These are phyloP conservation scores for Phenganax subtilis DNA, from an alignment of 92 coral and sea anemone species.

Conservation along the genomic window DNA sequence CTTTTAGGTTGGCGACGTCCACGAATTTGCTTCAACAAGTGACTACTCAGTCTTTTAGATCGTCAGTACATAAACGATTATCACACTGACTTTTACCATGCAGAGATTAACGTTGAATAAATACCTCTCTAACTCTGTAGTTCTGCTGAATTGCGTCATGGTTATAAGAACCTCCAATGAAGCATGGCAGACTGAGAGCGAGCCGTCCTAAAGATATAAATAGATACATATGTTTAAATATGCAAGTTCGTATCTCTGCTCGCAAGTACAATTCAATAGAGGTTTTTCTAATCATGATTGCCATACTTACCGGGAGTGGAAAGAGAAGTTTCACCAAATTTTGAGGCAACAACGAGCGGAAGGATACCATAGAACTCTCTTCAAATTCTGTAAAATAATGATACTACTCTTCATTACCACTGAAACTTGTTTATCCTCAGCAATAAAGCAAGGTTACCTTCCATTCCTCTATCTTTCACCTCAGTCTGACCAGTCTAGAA, in stretches of 20 bases:
- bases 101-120: background rate
- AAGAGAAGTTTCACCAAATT: constrained; percentile 24
- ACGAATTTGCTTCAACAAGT: too few relatives aligned
- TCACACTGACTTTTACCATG: too few relatives aligned
- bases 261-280: background rate
- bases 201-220: constrained; percentile 47
- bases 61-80: too few relatives aligned
- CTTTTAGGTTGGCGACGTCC: background rate
- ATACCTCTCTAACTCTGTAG: constrained; percentile 54
- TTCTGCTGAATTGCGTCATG: constrained; percentile 58
- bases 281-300: background rate
- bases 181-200: constrained; percentile 55
- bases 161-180: constrained; percentile 64
- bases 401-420: background rate
- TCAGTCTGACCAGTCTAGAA: background rate
- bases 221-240: background rate
- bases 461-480: background rate
- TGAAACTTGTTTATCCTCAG: background rate
- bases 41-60: too few relatives aligned
- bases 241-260: background rate
- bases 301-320: constrained; percentile 15
- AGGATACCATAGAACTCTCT: constrained; percentile 23
- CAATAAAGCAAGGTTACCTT: background rate
- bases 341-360: constrained; percentile 16
- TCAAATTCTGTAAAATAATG: background rate